Conservation (phyloP, 2,797 vertebrate genomes). For the Rhabdomys pumilio region DNA sequence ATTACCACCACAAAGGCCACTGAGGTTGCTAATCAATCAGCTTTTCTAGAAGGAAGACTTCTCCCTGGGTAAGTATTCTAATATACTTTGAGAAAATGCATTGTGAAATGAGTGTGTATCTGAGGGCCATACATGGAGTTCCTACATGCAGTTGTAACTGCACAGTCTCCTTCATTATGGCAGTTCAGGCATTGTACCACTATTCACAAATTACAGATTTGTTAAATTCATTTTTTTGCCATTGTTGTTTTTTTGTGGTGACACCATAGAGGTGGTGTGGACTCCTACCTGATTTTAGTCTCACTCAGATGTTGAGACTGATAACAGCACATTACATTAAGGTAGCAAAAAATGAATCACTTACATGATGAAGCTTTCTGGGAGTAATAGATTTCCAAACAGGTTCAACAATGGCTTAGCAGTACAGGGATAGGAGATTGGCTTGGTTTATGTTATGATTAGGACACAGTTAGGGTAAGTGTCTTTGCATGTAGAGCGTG, state of each 20-base stretch:
- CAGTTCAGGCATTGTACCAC: neutral
- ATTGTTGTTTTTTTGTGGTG: neutral
- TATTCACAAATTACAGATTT: neutral
- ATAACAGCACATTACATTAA: neutral
- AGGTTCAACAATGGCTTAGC: neutral
- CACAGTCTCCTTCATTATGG: neutral
- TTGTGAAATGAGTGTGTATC: slow-evolving; percentile 13
- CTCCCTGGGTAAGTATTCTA: neutral
- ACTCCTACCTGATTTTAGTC: neutral
- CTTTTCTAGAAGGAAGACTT: neutral
- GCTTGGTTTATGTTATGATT: neutral
- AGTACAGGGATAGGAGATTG: neutral
- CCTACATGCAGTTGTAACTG: neutral
- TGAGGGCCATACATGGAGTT: neutral
- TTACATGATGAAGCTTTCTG: slow-evolving; percentile 11
- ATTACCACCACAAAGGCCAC: neutral
- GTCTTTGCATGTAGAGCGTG: neutral
- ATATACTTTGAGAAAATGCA: slow-evolving; percentile 10
- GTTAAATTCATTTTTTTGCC: neutral
- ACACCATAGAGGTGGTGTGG: neutral
- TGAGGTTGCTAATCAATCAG: neutral
- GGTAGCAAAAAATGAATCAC: neutral
- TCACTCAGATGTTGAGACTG: neutral
- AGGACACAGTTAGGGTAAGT: neutral
- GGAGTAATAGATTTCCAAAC: neutral